Base-by-base conservation (phyloP, 1,140 invertebrate genomes). In the Bombus polaris region DNA sequence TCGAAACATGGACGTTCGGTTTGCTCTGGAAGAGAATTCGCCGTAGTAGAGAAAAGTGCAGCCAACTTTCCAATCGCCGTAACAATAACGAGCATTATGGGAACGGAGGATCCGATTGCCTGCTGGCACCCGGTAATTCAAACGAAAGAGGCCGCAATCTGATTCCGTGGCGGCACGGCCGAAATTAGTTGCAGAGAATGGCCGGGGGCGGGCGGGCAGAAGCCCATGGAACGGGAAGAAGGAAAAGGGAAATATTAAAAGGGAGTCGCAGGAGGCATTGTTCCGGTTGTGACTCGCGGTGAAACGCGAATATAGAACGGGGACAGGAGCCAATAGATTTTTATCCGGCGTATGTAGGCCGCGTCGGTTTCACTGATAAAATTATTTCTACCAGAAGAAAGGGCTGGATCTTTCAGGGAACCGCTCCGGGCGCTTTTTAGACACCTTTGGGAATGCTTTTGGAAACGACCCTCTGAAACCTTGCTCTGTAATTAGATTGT, bases 301-400 rank as follows among this genome's bases (percentile, higher is more conserved):
- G 82, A 88, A 86, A 89, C 37, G 73, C 62, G 87, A 86, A 89
- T 88, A 75, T 82, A 77, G 70, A 89, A 71, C 83, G 82, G 68
- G 70, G 78, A 86, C 74, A 37, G 53, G 73, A 47, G 83, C 83
- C 87, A 89, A 89, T 89, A 89, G 87, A 89, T 89, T 89, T 89
- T 89, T 88, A 88, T 86, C 87, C 85, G 44, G n/a, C 8, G 22
- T 32, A 75, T 82, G 81, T 66, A 70, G 81, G 81, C 62, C 66
- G 68, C 78, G 35, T 74, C 75, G 39, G 47, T 85, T 68, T 66
- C 73, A 12, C 66, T 81, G 87, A 89, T 88, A 84, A 79, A 86
- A 88, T 89, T 88, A 87, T 89, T 86, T 65, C 88, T 82, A 65
- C 37, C 57, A 53, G 71, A 84, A 89, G 80, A 73, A 79, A 81